phyloP scores from a whole-genome alignment of 2,113 vertebrate species.

The Columbina picui region DNA sequence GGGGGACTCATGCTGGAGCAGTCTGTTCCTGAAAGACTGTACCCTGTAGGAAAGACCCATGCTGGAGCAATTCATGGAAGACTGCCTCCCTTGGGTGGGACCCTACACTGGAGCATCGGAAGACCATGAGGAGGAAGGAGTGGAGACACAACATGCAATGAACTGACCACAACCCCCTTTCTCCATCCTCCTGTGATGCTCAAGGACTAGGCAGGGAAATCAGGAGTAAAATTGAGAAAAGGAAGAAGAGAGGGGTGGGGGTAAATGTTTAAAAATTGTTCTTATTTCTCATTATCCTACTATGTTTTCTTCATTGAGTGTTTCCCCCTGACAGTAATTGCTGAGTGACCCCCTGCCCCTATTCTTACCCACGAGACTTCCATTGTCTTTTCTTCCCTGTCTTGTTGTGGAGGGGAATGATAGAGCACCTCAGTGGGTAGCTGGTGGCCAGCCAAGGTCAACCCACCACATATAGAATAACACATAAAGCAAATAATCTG shows the following conservation, averaged over 20 bases:
- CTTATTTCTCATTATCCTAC: no score
- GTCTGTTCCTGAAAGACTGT: no score
- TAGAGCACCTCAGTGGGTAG: no score
- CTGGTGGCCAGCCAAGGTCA: neutral
- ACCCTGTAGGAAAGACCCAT: no score
- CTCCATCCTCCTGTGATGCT: fast-evolving
- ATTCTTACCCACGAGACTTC: no score
- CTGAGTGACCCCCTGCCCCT: no score
- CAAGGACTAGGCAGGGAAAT: fast-evolving
- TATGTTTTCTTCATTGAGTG: no score
- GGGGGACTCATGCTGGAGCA: no score
- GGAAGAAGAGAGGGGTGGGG: neutral
- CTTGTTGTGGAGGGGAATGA: no score
- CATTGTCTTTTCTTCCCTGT: no score
- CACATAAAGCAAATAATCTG: neutral
- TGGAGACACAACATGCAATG: fast-evolving
- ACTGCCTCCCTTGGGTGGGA: fast-evolving
- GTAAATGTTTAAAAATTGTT: neutral
- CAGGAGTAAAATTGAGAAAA: neutral
- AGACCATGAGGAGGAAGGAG: neutral
- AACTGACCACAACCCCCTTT: neutral
- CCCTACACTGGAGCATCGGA: no score
- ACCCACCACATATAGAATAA: neutral
- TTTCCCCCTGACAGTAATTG: no score
- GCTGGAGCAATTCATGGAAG: neutral